Evolutionary conservation across 2,113 vertebrate species (phyloP), one percentile per base, ranked within the genome.

Genomic region (Gavialis gangeticus): DNA sequence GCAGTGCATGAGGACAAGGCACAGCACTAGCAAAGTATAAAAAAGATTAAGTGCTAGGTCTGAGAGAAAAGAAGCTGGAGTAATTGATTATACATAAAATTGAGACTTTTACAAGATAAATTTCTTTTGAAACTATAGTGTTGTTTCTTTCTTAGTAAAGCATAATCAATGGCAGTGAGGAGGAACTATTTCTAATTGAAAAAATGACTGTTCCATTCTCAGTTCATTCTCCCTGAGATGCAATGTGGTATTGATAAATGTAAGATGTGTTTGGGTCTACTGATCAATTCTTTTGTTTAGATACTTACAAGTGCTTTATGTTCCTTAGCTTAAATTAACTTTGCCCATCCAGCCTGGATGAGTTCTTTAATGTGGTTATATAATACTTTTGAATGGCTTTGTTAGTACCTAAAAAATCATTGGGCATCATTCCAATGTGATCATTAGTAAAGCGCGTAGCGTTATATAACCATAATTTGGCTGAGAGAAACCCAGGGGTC

Each of bases 281-380:
- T 93, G 80, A 97, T 75, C 90, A 84, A 64, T 97, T 96, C 67
- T 82, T 56, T 94, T 84, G 80, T 95, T 80, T 63, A 94, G 64
- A 87, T 92, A 88, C 66, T 91, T 93, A 90, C 30, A 95, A 93
- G 89, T 93, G 64, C 46, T 92, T 96, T 94, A 89, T 92, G 79
- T 96, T 97, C 81, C 82, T 96, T 96, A 90, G 79, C 81, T 91
- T 96, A 91, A 96, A 97, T 95, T 97, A 95, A 95, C 66, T 89
- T 96, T 96, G 54, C 56, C 59, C 63, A 88, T 67, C 87, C 80
- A 96, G 77, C 82, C 83, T 95, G 92, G 55, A 94, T 95, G 93
- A 86, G 46, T 93, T 91, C 87, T 82, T 94, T 94, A 96, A 94
- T 90, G 89, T 27, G 75, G 69, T 94, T 92, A 92, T 77, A 28